phyloP scores from a whole-genome alignment of 2,888 invertebrate genomes.

The Pyrochroa serraticornis region DNA sequence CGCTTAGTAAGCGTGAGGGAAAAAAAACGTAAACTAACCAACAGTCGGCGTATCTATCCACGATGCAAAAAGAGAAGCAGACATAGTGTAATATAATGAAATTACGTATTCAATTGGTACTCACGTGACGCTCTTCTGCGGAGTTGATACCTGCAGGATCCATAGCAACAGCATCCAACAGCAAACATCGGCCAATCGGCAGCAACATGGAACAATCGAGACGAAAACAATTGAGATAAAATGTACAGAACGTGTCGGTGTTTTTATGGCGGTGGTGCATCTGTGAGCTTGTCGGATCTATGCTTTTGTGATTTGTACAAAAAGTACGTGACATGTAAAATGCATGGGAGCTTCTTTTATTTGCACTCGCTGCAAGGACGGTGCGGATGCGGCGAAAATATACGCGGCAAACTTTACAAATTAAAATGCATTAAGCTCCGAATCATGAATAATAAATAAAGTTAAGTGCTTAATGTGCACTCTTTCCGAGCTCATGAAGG shows the following conservation, averaged over 20 bases:
- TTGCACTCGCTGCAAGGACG: slow-evolving; percentile 11
- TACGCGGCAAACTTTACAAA: slow-evolving; percentile 35
- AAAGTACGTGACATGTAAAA: slow-evolving; percentile 51
- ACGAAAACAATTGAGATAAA: slow-evolving; percentile 58
- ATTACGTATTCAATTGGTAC: slow-evolving; percentile 57
- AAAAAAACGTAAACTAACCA: slow-evolving; percentile 8
- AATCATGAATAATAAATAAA: slow-evolving; percentile 38
- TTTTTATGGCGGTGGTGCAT: slow-evolving; percentile 46
- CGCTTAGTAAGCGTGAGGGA: slow-evolving; percentile 28
- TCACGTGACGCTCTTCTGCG: slow-evolving; percentile 71
- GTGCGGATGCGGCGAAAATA: slow-evolving; percentile 35
- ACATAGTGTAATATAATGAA: slow-evolving; percentile 43
- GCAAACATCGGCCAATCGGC: slow-evolving; percentile 50
- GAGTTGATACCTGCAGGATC: slow-evolving; percentile 65
- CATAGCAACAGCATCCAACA: slow-evolving; percentile 49
- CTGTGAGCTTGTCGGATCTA: slow-evolving; percentile 49
- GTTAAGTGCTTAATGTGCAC: slow-evolving; percentile 31
- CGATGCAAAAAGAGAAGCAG: slow-evolving; percentile 29
- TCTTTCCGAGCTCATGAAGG: slow-evolving; percentile 25
- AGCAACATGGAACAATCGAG: slow-evolving; percentile 62
- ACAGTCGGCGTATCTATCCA: slow-evolving; percentile 8
- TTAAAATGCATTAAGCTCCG: slow-evolving; percentile 38
- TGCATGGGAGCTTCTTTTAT: slow-evolving; percentile 38
- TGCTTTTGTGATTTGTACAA: slow-evolving; percentile 51
- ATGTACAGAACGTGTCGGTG: slow-evolving; percentile 52